Percentiles rank a stretch among this genome's conserved stretches.
phyloP scores from a whole-genome alignment of 64 coral and sea anemone species.

The Platygyra sinensis region DNA sequence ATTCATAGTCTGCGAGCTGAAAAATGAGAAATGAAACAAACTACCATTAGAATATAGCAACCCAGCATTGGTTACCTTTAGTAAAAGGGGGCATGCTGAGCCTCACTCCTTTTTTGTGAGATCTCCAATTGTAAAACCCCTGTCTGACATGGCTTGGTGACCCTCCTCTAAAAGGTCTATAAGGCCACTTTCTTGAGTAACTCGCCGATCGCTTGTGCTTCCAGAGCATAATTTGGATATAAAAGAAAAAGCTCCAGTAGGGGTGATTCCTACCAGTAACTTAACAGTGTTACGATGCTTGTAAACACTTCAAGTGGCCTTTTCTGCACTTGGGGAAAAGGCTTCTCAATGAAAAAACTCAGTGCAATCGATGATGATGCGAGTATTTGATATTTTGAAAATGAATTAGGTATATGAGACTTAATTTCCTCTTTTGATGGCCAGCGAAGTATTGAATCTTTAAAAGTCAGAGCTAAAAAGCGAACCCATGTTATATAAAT shows the following conservation, averaged over 20 bases:
- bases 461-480: slow-evolving; percentile 24
- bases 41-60: too few species aligned
- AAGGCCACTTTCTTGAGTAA: slow-evolving; percentile 36
- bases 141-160: slow-evolving; percentile 10
- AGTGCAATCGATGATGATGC: slow-evolving; percentile 20
- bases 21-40: too few species aligned
- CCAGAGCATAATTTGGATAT: not conserved
- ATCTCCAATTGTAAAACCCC: slow-evolving; percentile 58
- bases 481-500: slow-evolving; percentile 2
- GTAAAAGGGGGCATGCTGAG: too few species aligned
- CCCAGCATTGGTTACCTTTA: too few species aligned
- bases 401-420: not conserved
- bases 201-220: not conserved
- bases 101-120: slow-evolving; percentile 66
- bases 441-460: slow-evolving; percentile 1
- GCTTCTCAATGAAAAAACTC: slow-evolving; percentile 12
- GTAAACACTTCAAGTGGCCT: slow-evolving; percentile 32
- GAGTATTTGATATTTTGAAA: not conserved
- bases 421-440: not conserved
- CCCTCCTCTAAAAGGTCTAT: not conserved
- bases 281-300: slow-evolving; percentile 16
- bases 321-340: slow-evolving; percentile 27
- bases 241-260: slow-evolving; percentile 12
- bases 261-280: slow-evolving; percentile 15
- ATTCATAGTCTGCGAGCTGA: too few species aligned